Evolutionary conservation across 2,113 vertebrate genomes (phyloP), one percentile per base, ranked within the genome.

Genomic region (Paraplagusia blochii): DNA sequence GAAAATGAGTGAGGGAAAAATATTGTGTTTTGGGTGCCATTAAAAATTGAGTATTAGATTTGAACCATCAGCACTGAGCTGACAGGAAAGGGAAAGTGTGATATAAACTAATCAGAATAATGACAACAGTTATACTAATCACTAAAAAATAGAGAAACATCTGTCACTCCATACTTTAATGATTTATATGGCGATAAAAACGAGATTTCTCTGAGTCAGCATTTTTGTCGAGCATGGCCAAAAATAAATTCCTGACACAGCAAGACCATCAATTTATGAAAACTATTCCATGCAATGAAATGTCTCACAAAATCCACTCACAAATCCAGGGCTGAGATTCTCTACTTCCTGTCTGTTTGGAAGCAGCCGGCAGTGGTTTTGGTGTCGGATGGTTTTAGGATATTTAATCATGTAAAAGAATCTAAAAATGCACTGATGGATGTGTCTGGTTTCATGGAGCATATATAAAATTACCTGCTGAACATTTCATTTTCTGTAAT

Each of bases 251-350:
- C 44, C 15, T 35, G 51, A 48, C 62, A 63, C 18, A 4, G 16
- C n/a, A 48, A 80, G 35, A 67, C 68, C 53, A 10, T 45, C 55
- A 61, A 63, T 76, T 75, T 75, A 65, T 70, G 69, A 72, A 57
- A 50, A 63, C 60, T 80, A 72, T 75, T 80, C 38, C 11, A 35
- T 65, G 58, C 61, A 77, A 74, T 78, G 47, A 82, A n/a, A n/a
- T n/a, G n/a, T n/a, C n/a, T n/a, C n/a, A n/a, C n/a, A n/a, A n/a
- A n/a, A n/a, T n/a, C n/a, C n/a, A n/a, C n/a, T n/a, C 22, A 29
- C 22, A 29, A 29, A 10, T 14, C 49, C 11, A 16, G 29, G 16
- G 16, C 9, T 65, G 36, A 52, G 55, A 51, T 13, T 35, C 38
- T 45, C 52, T 18, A 60, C 39, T 73, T 11, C 55, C 46, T 76